Conservation (phyloP, 1,140 invertebrate species). For the Drosophila asahinai region DNA sequence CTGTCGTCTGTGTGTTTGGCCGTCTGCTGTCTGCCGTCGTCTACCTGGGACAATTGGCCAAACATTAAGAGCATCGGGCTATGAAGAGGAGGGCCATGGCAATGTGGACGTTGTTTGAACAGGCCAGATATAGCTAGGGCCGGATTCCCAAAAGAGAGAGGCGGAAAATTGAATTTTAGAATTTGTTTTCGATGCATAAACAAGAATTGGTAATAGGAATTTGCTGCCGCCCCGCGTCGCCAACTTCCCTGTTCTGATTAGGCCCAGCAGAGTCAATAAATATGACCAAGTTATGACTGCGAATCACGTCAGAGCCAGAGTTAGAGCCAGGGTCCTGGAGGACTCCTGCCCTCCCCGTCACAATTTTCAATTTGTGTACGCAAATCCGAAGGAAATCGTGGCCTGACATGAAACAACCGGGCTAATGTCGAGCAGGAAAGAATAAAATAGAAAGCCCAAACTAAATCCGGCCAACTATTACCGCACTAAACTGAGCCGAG, state of each 20-base stretch:
- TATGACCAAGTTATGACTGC: slow-evolving; percentile 68
- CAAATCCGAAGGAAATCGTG: slow-evolving; percentile 67
- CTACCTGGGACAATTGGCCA: slow-evolving; percentile 50
- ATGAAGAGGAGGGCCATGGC: slow-evolving; percentile 6
- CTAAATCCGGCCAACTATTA: slow-evolving; percentile 49
- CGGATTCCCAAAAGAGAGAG: slow-evolving; percentile 43
- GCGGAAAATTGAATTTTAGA: slow-evolving; percentile 47
- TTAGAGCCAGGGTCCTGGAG: slow-evolving; percentile 3
- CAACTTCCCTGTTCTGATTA: slow-evolving; percentile 43
- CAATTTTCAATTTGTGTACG: slow-evolving; percentile 50
- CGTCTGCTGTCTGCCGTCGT: slow-evolving; percentile 26
- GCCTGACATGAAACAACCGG: slow-evolving; percentile 68
- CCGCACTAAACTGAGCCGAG: slow-evolving; percentile 51
- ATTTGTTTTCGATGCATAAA: slow-evolving; percentile 75
- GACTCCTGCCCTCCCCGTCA: slow-evolving; percentile 30
- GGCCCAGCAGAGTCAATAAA: slow-evolving; percentile 68
- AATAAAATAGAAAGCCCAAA: slow-evolving; percentile 17
- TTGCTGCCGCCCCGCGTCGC: neutral
- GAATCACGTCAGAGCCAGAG: slow-evolving; percentile 61
- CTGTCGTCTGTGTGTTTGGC: slow-evolving; percentile 27
- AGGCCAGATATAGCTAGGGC: neutral
- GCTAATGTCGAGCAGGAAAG: slow-evolving; percentile 32
- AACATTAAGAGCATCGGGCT: slow-evolving; percentile 46
- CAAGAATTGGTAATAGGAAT: slow-evolving; percentile 54
- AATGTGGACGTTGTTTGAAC: slow-evolving; percentile 51